Conservation (phyloP, 2,113 vertebrate species). For the Lagenorhynchus albirostris region DNA sequence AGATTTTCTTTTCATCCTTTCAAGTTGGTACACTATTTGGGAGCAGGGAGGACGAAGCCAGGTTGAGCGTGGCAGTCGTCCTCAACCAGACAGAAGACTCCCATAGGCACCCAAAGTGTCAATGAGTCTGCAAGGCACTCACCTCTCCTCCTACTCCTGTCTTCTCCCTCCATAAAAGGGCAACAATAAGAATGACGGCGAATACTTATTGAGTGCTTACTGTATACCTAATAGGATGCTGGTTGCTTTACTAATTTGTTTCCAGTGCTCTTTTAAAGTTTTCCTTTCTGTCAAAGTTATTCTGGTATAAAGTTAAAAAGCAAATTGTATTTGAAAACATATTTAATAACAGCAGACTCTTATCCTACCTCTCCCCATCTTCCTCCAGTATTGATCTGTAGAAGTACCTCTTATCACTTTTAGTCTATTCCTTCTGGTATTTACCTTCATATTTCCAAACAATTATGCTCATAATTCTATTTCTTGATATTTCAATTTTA, state of each 20-base stretch:
- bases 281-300: neutral
- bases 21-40: neutral
- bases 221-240: neutral
- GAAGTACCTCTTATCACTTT: neutral
- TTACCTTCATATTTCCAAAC: neutral
- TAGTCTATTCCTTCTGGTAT: neutral
- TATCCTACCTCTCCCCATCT: neutral
- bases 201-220: neutral
- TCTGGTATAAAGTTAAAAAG: neutral
- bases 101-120: neutral
- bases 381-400: neutral
- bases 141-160: neutral
- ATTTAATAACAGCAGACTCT: neutral
- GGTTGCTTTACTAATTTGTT: neutral
- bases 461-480: neutral
- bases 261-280: neutral
- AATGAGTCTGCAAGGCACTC: neutral
- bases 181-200: neutral
- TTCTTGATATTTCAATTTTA: neutral
- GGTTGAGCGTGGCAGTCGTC: neutral
- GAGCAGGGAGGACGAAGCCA: neutral
- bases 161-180: neutral
- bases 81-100: neutral
- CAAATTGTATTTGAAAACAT: neutral
- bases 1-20: neutral